Evolutionary conservation across 2,888 invertebrate genomes (phyloP).

Genomic region (Perizoma flavofasciatum): DNA sequence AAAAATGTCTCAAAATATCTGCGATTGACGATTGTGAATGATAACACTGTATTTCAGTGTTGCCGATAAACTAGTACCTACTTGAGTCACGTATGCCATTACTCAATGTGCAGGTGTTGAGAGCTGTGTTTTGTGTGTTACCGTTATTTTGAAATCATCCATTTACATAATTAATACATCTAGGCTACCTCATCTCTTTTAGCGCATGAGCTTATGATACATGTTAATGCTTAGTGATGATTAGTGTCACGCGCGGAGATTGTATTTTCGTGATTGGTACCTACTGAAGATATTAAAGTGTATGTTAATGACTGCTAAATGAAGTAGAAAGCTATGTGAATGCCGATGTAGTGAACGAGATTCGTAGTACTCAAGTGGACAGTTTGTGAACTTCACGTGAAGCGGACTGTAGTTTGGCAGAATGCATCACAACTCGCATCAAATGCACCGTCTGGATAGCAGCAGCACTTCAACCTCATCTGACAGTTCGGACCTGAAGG

Average conservation of each 20-base stretch:
- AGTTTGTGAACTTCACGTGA: conserved; percentile 1
- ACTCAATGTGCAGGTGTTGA: conserved; percentile 60
- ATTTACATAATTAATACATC: conserved; percentile 35
- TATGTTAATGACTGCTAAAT: conserved; percentile 22
- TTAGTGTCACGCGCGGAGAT: conserved; percentile 13
- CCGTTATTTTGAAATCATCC: conserved; percentile 41
- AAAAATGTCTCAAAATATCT: conserved; percentile 60
- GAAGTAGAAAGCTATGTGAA: conserved; percentile 27
- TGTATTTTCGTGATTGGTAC: conserved; percentile 11
- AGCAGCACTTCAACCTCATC: conserved; percentile 73
- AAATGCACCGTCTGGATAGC: conserved; percentile 62
- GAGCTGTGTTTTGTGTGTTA: conserved; percentile 37
- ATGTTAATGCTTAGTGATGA: neutral
- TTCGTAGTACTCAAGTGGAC: conserved; percentile 11
- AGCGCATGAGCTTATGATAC: neutral
- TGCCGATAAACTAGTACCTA: conserved; percentile 61
- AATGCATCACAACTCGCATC: conserved; percentile 24
- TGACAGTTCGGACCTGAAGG: conserved; percentile 72
- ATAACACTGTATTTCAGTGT: conserved; percentile 72
- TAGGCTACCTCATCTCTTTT: neutral
- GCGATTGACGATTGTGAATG: conserved; percentile 63
- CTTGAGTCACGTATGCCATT: conserved; percentile 79
- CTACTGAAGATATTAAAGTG: conserved; percentile 19
- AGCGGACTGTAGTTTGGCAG: conserved; percentile 14
- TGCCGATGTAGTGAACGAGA: conserved; percentile 17